Conservation (phyloP, 2,797 vertebrate species). For the Pantherophis vulpinus region DNA sequence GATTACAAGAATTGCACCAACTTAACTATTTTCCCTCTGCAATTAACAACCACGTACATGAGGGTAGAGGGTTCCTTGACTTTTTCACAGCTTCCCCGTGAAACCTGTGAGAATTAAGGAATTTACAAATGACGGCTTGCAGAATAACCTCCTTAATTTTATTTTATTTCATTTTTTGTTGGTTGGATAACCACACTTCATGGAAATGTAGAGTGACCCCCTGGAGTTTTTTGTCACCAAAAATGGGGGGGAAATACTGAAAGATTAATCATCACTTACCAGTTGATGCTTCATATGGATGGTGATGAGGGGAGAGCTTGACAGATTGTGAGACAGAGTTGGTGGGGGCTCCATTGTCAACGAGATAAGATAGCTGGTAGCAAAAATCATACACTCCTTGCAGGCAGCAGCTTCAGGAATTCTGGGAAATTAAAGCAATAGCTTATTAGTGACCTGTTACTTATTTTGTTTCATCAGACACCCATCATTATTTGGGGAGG, state of each 20-base stretch:
- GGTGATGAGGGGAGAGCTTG: constrained; percentile 84
- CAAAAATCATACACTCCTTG: constrained; percentile 80
- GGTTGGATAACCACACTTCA: neutral
- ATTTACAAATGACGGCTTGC: neutral
- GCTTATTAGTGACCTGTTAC: neutral
- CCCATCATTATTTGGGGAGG: neutral
- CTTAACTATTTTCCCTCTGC: neutral
- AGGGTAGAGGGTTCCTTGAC: neutral
- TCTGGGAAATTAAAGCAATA: constrained; percentile 62
- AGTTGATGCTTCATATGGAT: constrained; percentile 84
- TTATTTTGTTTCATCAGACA: neutral
- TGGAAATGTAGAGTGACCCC: neutral
- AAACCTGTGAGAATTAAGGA: neutral
- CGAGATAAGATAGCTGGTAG: constrained; percentile 88
- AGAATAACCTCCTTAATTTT: neutral
- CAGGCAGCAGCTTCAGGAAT: constrained; percentile 79
- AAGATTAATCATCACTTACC: constrained; percentile 73
- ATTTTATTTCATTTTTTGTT: neutral
- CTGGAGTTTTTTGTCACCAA: neutral
- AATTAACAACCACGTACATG: neutral
- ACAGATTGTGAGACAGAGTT: constrained; percentile 81
- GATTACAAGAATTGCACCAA: neutral
- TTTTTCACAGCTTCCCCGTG: neutral
- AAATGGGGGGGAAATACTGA: neutral
- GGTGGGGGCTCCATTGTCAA: constrained; percentile 88